A percentile compares a stretch with the other conserved stretches of the same genome.
Conservation (phyloP, 1,140 invertebrate species). For the Solenopsis invicta region DNA sequence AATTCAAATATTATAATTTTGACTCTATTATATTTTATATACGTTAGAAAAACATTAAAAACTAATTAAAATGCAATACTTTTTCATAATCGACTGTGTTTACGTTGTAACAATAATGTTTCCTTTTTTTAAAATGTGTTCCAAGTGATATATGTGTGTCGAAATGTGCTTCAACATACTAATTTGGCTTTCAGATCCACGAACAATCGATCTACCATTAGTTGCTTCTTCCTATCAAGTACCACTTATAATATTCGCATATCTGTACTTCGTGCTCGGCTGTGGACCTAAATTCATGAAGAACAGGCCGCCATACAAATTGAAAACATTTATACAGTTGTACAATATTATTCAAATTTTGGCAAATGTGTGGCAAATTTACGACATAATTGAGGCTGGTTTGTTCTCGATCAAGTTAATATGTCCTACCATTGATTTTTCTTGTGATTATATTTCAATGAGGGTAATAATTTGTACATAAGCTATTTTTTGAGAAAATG, state of each 20-base stretch:
- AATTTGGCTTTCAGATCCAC: constrained; percentile 63
- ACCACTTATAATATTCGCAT: constrained; percentile 73
- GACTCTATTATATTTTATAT: no score
- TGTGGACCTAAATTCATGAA: constrained; percentile 89
- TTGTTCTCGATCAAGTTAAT: constrained; percentile 71
- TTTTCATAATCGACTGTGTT: no score
- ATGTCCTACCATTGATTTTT: constrained; percentile 71
- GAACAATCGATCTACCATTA: constrained; percentile 18
- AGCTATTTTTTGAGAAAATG: neutral
- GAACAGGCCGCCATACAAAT: constrained; percentile 88
- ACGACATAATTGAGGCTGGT: constrained; percentile 75
- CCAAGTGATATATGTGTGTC: neutral
- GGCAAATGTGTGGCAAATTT: constrained; percentile 85
- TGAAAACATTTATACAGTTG: constrained; percentile 86
- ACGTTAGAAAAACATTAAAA: no score
- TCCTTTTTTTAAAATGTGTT: neutral
- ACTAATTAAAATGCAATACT: no score
- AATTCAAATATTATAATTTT: no score
- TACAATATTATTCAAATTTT: constrained; percentile 90
- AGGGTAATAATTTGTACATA: constrained; percentile 46
- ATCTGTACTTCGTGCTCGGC: constrained; percentile 85
- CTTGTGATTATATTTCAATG: neutral
- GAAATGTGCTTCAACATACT: neutral
- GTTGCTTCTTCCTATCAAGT: constrained; percentile 7
- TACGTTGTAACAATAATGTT: neutral